A percentile compares a stretch with the other conserved stretches of the same genome.
These are phyloP conservation scores for Heliconius melpomene DNA, from an alignment of 1,140 invertebrate genomes.

Conservation along the genomic window DNA sequence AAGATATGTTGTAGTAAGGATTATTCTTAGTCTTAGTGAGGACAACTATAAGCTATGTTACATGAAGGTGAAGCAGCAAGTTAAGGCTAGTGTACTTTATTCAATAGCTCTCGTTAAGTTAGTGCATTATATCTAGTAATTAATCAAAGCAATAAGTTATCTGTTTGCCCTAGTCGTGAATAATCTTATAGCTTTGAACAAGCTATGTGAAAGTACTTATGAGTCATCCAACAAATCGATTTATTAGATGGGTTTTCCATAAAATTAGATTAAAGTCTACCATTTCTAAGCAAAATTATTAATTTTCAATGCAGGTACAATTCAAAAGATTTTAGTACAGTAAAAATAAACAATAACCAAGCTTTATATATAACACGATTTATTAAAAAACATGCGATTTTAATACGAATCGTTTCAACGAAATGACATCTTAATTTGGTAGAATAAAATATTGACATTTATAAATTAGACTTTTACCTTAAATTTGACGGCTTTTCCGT, in stretches of 20 bases:
- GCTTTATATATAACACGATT: slow-evolving; percentile 24
- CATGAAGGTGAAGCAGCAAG: too few species aligned
- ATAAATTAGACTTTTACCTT: slow-evolving; percentile 40
- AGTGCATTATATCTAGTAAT: too few species aligned
- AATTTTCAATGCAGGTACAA: not conserved
- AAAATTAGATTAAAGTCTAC: not conserved
- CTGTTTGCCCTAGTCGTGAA: not conserved
- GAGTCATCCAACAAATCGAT: not conserved
- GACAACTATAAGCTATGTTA: too few species aligned
- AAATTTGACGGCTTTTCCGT: not conserved
- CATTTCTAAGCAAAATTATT: not conserved
- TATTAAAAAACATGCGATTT: slow-evolving; percentile 22
- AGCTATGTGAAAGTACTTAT: slow-evolving; percentile 9
- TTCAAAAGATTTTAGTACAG: not conserved
- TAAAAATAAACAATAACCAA: slow-evolving; percentile 12
- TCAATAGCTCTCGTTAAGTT: too few species aligned
- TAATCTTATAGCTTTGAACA: slow-evolving; percentile 12
- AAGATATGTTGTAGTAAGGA: too few species aligned
- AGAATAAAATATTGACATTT: slow-evolving; percentile 42
- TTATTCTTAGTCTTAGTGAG: too few species aligned
- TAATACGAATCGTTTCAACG: not conserved
- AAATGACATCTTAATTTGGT: slow-evolving; percentile 28
- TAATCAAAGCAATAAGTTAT: too few species aligned
- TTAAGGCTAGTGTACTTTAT: too few species aligned
- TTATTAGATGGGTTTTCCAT: not conserved